A percentile compares a stretch with the other conserved stretches of the same genome.
Evolutionary conservation across 2,113 vertebrate genomes (phyloP).

Genomic region (Apteryx mantelli): DNA sequence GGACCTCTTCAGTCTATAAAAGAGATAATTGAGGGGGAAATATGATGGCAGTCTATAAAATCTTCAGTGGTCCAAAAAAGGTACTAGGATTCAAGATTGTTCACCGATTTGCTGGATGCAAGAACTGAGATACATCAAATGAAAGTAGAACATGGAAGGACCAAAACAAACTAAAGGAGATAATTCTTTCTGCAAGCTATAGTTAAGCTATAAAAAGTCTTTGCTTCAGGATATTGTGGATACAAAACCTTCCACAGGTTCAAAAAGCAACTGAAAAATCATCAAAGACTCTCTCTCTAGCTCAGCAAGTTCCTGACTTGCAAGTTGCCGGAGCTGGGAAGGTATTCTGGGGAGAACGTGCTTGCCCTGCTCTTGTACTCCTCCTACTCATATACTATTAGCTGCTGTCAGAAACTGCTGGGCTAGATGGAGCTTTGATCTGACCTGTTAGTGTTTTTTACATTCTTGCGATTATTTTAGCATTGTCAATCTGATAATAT

Average conservation of each 20-base stretch:
- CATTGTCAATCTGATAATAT: background rate
- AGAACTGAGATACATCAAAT: background rate
- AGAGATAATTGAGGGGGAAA: background rate
- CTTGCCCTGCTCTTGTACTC: background rate
- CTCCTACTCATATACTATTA: background rate
- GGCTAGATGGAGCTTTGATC: background rate
- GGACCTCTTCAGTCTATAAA: background rate
- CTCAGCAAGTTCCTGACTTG: background rate
- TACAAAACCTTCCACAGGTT: background rate
- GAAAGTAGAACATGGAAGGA: background rate
- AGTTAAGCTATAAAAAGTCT: background rate
- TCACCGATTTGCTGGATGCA: accelerated
- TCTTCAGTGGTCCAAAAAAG: background rate
- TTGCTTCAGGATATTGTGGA: background rate
- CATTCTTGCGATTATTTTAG: background rate
- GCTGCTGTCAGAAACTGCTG: background rate
- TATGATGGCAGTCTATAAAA: background rate
- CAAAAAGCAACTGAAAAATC: background rate
- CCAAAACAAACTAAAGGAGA: background rate
- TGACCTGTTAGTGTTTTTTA: accelerated
- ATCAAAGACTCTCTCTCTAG: background rate
- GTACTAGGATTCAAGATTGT: background rate
- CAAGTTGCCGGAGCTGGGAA: background rate
- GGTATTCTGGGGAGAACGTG: background rate
- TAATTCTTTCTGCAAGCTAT: background rate